These are phyloP conservation scores for Tenodera sinensis DNA, from an alignment of 2,888 invertebrate species.

Conservation along the genomic window DNA sequence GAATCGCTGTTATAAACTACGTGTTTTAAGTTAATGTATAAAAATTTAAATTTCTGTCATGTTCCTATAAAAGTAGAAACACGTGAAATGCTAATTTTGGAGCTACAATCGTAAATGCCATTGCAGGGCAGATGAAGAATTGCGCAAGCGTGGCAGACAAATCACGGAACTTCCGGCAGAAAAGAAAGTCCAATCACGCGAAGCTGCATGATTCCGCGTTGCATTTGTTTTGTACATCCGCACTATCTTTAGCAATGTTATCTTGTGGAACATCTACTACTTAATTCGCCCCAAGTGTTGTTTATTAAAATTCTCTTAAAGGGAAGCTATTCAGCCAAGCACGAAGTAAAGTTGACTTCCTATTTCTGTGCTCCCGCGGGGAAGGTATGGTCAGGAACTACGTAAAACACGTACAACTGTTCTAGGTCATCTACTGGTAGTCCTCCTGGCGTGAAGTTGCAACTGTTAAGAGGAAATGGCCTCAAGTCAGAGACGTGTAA, in stretches of 20 bases:
- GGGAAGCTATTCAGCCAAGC: neutral
- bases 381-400: neutral
- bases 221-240: neutral
- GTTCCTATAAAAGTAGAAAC: too few relatives aligned
- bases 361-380: neutral
- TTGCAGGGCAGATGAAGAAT: neutral
- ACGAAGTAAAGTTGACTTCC: neutral
- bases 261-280: neutral
- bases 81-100: too few relatives aligned
- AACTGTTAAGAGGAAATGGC: too few relatives aligned
- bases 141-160: neutral
- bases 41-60: too few relatives aligned
- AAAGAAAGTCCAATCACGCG: neutral
- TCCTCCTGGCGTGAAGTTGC: too few relatives aligned
- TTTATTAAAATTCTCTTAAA: neutral
- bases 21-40: too few relatives aligned
- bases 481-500: too few relatives aligned
- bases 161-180: neutral
- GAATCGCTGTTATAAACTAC: too few relatives aligned
- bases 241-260: neutral
- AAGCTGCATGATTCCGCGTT: neutral
- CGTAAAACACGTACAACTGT: neutral
- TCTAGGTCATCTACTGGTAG: neutral
- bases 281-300: neutral
- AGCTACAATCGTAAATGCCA: neutral